Conservation (phyloP, 2,888 invertebrate genomes). For the Cantharis rufa region DNA sequence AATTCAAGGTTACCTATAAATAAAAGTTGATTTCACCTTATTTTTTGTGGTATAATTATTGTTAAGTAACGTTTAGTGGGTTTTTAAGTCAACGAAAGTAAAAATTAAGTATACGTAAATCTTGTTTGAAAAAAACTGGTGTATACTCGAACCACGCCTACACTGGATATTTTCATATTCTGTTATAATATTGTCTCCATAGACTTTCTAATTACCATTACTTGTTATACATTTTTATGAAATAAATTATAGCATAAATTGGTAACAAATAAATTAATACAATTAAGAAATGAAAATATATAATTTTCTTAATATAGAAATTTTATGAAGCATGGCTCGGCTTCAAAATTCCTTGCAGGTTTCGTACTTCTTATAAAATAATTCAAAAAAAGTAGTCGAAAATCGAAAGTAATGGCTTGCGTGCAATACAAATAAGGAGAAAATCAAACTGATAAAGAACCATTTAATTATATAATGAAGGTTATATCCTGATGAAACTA, state of each 20-base stretch:
- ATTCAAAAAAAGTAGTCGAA: not conserved
- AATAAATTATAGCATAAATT: not conserved
- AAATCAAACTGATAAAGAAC: not conserved
- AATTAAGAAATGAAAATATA: not conserved
- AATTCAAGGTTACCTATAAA: not conserved
- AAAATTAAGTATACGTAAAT: constrained; percentile 15
- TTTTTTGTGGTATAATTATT: constrained; percentile 4
- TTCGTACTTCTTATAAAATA: not conserved
- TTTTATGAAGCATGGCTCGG: not conserved
- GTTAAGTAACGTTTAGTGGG: constrained; percentile 29
- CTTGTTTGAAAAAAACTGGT: constrained; percentile 18
- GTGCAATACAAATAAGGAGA: not conserved
- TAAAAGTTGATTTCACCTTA: not conserved
- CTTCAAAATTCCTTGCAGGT: not conserved
- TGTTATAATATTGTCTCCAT: constrained; percentile 1
- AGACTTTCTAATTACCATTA: constrained; percentile 22
- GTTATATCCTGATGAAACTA: constrained; percentile 7
- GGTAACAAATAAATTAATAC: not conserved
- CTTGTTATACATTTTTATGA: not conserved
- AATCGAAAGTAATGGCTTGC: not conserved
- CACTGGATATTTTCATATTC: constrained; percentile 22
- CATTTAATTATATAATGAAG: constrained; percentile 3
- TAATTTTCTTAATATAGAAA: not conserved
- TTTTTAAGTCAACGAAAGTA: constrained; percentile 36
- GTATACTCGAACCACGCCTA: constrained; percentile 22